These are phyloP conservation scores for Scomber colias DNA, from an alignment of 2,113 vertebrate species.

Conservation along the genomic window DNA sequence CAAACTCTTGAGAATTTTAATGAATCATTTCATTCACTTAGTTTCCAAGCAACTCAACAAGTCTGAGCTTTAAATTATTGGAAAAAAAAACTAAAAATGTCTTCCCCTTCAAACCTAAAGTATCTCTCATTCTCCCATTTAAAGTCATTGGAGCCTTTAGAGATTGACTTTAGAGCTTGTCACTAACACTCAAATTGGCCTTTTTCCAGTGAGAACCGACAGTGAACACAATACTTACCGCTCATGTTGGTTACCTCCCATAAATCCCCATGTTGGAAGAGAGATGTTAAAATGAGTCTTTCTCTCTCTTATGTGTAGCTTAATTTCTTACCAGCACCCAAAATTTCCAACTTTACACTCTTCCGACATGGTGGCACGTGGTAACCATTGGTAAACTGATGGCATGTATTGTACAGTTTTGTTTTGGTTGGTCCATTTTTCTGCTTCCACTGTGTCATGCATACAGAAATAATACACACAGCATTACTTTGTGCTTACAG, in stretches of 20 bases:
- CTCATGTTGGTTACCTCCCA: background rate
- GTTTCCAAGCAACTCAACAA: too few relatives aligned
- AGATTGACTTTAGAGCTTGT: background rate
- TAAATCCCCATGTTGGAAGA: background rate
- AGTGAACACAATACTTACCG: background rate
- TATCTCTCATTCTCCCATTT: too few relatives aligned
- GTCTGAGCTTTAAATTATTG: too few relatives aligned
- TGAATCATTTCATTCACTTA: too few relatives aligned
- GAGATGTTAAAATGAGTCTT: background rate
- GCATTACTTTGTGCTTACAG: conserved; percentile 4
- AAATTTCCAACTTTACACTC: background rate
- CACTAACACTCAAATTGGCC: background rate
- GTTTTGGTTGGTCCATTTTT: background rate
- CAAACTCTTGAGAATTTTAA: too few relatives aligned
- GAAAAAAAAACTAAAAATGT: too few relatives aligned
- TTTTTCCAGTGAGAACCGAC: background rate
- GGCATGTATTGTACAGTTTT: background rate
- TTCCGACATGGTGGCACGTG: background rate
- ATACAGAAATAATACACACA: background rate
- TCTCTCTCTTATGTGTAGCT: background rate
- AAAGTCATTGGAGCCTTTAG: too few relatives aligned
- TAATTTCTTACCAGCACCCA: background rate
- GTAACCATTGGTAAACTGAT: background rate
- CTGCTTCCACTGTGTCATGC: conserved; percentile 17
- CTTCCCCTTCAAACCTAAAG: too few relatives aligned